These are phyloP conservation scores for Ascaphus truei DNA, from an alignment of 2,113 vertebrate species.

Conservation along the genomic window DNA sequence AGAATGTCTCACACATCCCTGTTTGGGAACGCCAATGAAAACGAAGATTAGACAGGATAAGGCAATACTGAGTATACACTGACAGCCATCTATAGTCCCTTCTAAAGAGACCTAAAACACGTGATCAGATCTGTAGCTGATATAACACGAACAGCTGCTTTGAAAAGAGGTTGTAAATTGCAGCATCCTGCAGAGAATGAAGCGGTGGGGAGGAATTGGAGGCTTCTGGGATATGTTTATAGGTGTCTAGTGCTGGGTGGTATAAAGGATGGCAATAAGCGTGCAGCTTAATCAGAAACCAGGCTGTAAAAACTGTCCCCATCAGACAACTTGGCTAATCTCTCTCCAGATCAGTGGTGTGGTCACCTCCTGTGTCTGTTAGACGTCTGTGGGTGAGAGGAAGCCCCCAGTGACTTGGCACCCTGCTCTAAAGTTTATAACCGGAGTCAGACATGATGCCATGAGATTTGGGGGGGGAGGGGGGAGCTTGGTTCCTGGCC, in stretches of 20 bases:
- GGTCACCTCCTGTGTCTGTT: slow-evolving; percentile 24
- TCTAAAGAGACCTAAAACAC: too few species aligned
- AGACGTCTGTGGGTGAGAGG: slow-evolving; percentile 1
- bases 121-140: too few species aligned
- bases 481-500: slow-evolving; percentile 51
- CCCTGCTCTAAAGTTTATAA: neutral
- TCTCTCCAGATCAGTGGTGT: too few species aligned
- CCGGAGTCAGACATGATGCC: slow-evolving; percentile 2
- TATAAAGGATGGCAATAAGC: slow-evolving; percentile 5
- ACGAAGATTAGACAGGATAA: neutral
- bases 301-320: neutral
- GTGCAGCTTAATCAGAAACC: neutral
- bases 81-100: neutral
- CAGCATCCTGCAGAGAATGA: slow-evolving; percentile 22
- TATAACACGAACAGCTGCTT: slow-evolving; percentile 25
- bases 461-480: slow-evolving; percentile 10
- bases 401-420: slow-evolving; percentile 48
- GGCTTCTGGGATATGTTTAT: slow-evolving; percentile 19
- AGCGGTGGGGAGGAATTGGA: neutral
- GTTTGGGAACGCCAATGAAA: neutral
- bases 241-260: slow-evolving; percentile 8
- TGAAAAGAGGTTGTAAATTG: slow-evolving; percentile 1
- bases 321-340: neutral
- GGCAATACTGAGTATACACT: neutral
- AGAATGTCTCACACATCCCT: neutral